phyloP scores from a whole-genome alignment of 2,888 invertebrate genomes.

The Amorpha juglandis region DNA sequence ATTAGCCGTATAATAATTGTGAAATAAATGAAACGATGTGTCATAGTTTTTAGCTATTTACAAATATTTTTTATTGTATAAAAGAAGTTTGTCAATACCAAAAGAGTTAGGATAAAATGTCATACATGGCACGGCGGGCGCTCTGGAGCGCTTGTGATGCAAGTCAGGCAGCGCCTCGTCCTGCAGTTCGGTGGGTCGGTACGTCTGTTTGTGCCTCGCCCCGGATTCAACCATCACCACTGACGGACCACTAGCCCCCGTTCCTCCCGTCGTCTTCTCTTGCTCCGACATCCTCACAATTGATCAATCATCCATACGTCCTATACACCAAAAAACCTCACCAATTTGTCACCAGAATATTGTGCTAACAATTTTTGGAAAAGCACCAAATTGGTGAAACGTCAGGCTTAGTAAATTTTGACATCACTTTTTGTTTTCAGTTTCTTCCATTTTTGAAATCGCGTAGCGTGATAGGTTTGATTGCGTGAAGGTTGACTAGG shows the following conservation, averaged over 20 bases:
- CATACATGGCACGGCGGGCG: slow-evolving; percentile 67
- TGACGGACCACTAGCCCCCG: slow-evolving; percentile 44
- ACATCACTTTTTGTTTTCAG: slow-evolving; percentile 66
- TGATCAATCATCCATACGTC: slow-evolving; percentile 65
- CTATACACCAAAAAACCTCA: slow-evolving; percentile 50
- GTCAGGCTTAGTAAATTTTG: slow-evolving; percentile 75
- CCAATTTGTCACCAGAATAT: slow-evolving; percentile 61
- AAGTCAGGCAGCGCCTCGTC: slow-evolving; percentile 50
- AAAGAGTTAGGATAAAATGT: slow-evolving; percentile 23
- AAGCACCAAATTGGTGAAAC: slow-evolving; percentile 62
- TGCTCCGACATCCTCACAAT: slow-evolving; percentile 66
- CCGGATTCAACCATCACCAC: slow-evolving; percentile 61
- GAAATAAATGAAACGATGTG: background rate
- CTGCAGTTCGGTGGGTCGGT: slow-evolving; percentile 55
- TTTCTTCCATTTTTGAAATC: slow-evolving; percentile 70
- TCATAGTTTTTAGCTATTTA: background rate
- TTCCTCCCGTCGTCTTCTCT: slow-evolving; percentile 58
- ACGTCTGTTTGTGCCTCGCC: slow-evolving; percentile 55
- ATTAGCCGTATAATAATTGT: background rate
- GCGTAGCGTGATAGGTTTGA: background rate
- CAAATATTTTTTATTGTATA: background rate
- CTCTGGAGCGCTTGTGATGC: slow-evolving; percentile 61
- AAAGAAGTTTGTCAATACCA: background rate
- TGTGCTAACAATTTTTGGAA: slow-evolving; percentile 60
- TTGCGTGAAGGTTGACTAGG: slow-evolving; percentile 18